These are phyloP conservation scores for Drosophila multiciliata DNA, from an alignment of 2,888 invertebrate species.

Conservation along the genomic window DNA sequence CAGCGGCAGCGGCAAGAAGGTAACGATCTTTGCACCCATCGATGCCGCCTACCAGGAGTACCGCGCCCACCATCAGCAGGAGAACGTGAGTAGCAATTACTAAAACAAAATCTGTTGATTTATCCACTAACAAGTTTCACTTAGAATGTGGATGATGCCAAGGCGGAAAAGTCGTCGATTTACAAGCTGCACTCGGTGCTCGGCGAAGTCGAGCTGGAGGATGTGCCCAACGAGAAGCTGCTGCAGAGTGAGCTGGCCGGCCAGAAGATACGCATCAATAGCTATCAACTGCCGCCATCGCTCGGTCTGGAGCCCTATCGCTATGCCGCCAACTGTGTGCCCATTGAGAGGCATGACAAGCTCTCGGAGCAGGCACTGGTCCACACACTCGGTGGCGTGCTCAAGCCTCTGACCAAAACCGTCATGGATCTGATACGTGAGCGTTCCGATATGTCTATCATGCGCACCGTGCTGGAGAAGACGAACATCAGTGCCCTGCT, in stretches of 20 bases:
- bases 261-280: conserved; percentile 84
- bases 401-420: conserved; percentile 86
- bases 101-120: not conserved
- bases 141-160: conserved; percentile 86
- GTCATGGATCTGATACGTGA: conserved; percentile 87
- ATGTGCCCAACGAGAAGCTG: conserved; percentile 87
- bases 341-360: conserved; percentile 87
- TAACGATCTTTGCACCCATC: conserved; percentile 88
- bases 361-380: conserved; percentile 89
- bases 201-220: conserved; percentile 87
- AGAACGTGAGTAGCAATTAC: conserved; percentile 85
- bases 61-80: conserved; percentile 85
- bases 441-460: conserved; percentile 87
- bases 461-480: conserved; percentile 86
- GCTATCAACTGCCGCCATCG: conserved; percentile 78
- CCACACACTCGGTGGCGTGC: conserved; percentile 88
- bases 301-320: conserved; percentile 78
- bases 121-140: not conserved
- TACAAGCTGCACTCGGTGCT: conserved; percentile 87
- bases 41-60: conserved; percentile 87
- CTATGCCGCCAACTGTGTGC: conserved; percentile 89
- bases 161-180: conserved; percentile 84
- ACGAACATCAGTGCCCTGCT: conserved; percentile 87
- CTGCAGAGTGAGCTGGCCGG: conserved; percentile 82
- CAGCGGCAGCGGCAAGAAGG: conserved; percentile 84